Conservation (phyloP, 2,888 invertebrate genomes). For the Patella pellucida region DNA sequence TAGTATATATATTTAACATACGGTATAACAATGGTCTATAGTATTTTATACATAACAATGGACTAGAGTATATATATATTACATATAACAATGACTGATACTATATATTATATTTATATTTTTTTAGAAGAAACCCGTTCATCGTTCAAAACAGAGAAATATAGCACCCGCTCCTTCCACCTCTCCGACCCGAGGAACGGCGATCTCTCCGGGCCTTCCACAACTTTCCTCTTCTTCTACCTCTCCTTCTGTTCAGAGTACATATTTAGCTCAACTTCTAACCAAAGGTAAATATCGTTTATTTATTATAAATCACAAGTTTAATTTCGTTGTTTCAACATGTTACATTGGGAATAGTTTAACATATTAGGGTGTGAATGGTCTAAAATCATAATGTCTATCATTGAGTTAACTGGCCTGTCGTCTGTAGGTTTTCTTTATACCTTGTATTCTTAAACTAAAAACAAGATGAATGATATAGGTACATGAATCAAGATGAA, state of each 20-base stretch:
- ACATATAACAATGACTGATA: too few species aligned
- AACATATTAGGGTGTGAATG: too few species aligned
- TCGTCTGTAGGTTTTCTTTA: background rate
- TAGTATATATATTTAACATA: too few species aligned
- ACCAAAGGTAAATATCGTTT: slow-evolving; percentile 77
- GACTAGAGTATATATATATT: too few species aligned
- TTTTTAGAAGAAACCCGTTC: slow-evolving; percentile 48
- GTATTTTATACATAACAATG: too few species aligned
- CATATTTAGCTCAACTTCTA: slow-evolving; percentile 86
- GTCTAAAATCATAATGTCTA: slow-evolving; percentile 1
- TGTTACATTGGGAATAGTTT: too few species aligned
- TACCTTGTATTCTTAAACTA: too few species aligned
- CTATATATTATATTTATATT: slow-evolving; percentile 7
- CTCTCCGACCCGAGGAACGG: background rate
- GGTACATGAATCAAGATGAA: too few species aligned
- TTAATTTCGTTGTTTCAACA: too few species aligned
- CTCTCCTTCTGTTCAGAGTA: slow-evolving; percentile 75
- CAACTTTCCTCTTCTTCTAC: slow-evolving; percentile 34
- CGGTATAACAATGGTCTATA: too few species aligned
- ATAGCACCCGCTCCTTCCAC: slow-evolving; percentile 50
- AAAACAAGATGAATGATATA: too few species aligned
- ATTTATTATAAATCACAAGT: too few species aligned
- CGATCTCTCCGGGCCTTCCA: slow-evolving; percentile 25
- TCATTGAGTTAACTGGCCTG: background rate
- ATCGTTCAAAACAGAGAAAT: slow-evolving; percentile 43